phyloP scores from a whole-genome alignment of 2,797 vertebrate species.

The Lerista edwardsae region DNA sequence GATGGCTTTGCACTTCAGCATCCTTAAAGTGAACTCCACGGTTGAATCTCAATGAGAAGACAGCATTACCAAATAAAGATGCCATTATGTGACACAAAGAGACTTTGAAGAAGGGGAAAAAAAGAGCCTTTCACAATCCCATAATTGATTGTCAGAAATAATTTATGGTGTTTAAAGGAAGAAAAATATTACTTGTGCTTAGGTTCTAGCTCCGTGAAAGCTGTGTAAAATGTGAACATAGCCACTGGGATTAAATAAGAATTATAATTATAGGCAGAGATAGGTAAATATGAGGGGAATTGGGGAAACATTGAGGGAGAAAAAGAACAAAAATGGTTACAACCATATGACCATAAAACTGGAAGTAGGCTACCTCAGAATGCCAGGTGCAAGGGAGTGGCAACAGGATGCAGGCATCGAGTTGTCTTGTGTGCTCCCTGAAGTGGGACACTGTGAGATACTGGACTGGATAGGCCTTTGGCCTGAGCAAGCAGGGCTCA shows the following conservation, averaged over 20 bases:
- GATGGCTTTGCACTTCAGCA: neutral
- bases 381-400: no score
- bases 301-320: neutral
- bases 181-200: neutral
- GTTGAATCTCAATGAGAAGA: neutral
- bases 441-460: no score
- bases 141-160: neutral
- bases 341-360: neutral
- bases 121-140: neutral
- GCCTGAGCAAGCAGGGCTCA: no score
- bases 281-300: neutral
- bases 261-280: neutral
- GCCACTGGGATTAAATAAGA: neutral
- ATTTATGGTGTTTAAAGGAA: neutral
- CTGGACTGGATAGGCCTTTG: no score
- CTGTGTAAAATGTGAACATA: neutral
- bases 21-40: neutral
- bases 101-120: neutral
- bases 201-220: neutral
- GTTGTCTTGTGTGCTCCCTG: no score
- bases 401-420: no score
- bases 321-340: neutral
- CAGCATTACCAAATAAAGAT: neutral
- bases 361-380: no score
- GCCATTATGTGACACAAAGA: neutral